phyloP scores from a whole-genome alignment of 2,113 vertebrate species.

The Hymenochirus boettgeri region DNA sequence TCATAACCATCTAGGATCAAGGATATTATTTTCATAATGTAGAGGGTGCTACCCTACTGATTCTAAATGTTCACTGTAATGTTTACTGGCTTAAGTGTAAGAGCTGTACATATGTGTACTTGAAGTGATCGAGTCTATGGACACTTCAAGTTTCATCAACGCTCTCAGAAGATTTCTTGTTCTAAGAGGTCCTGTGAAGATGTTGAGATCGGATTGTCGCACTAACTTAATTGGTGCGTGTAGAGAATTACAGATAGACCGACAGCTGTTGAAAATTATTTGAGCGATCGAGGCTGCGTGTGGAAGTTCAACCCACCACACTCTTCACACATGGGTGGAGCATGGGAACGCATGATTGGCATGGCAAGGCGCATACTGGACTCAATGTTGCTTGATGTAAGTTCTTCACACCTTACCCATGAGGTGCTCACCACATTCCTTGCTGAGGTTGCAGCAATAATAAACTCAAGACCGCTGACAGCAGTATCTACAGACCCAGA shows the following conservation, averaged over 20 bases:
- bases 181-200: constrained; percentile 4
- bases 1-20: no score
- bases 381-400: not conserved
- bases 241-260: constrained; percentile 10
- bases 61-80: no score
- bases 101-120: not conserved
- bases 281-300: not conserved
- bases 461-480: not conserved
- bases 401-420: not conserved
- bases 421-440: not conserved
- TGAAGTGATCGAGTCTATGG: constrained; percentile 14
- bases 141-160: constrained; percentile 44
- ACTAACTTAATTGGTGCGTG: constrained; percentile 6
- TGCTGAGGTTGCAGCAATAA: not conserved
- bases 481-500: not conserved
- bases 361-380: not conserved
- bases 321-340: not conserved
- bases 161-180: constrained; percentile 13
- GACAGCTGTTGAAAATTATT: not conserved
- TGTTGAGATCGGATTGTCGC: not conserved
- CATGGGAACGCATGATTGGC: not conserved
- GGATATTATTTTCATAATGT: no score
- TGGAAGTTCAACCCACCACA: not conserved
- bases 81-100: not conserved
- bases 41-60: no score